Conservation (phyloP, 2,113 vertebrate genomes). For the Siniperca chuatsi region DNA sequence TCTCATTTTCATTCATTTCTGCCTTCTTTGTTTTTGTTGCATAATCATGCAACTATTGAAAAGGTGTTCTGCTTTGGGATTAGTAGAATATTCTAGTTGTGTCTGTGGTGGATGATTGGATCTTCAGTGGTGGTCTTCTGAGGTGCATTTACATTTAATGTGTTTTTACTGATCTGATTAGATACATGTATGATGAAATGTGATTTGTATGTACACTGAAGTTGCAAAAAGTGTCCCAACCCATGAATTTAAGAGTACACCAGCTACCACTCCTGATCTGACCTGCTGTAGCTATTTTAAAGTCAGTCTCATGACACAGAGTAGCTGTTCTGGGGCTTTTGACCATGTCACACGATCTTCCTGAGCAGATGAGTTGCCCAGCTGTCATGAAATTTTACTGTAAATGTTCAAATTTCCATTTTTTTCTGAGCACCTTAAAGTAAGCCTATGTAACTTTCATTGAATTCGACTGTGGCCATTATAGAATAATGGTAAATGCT, state of each 20-base stretch:
- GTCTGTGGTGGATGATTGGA: not conserved
- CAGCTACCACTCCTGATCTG: not conserved
- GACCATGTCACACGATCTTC: too few species aligned
- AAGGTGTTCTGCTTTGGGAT: not conserved
- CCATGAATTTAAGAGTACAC: not conserved
- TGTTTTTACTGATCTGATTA: not conserved
- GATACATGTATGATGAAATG: conserved; percentile 2
- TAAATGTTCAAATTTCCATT: too few species aligned
- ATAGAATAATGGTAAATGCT: too few species aligned
- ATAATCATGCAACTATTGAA: too few species aligned
- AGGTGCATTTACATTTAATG: not conserved
- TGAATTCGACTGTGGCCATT: too few species aligned
- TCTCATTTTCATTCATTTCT: not conserved
- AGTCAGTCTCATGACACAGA: not conserved
- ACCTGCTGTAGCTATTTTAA: not conserved
- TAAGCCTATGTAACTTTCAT: too few species aligned
- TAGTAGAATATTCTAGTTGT: not conserved
- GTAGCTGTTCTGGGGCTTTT: too few species aligned
- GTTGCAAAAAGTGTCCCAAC: not conserved
- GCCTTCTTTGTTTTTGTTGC: too few species aligned
- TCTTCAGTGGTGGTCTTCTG: not conserved
- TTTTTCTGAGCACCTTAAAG: too few species aligned
- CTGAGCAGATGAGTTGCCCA: too few species aligned
- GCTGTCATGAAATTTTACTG: too few species aligned
- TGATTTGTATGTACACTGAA: not conserved